Percentiles rank a stretch among this genome's conserved stretches.
Evolutionary conservation across 2,888 invertebrate genomes (phyloP).

Genomic region (Oithona nana): DNA sequence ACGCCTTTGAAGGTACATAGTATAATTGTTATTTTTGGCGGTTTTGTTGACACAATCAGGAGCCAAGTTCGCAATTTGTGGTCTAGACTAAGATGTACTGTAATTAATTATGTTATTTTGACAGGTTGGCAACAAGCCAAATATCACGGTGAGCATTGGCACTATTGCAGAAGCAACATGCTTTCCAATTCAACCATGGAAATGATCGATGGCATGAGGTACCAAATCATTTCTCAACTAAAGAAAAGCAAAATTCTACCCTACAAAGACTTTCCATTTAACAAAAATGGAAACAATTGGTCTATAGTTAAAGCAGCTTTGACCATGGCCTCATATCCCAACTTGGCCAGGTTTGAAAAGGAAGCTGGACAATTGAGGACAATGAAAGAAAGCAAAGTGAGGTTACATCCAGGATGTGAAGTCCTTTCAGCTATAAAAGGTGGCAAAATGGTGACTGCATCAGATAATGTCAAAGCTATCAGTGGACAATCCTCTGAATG

Average conservation of each 20-base stretch:
- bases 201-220: constrained; percentile 63
- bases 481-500: constrained; percentile 39
- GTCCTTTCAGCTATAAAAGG: neutral
- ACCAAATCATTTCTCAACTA: constrained; percentile 61
- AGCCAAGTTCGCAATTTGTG: too few species aligned
- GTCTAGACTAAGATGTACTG: too few species aligned
- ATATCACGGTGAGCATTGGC: constrained; percentile 40
- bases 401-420: neutral
- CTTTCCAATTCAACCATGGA: constrained; percentile 68
- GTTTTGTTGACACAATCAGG: too few species aligned
- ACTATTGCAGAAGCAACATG: constrained; percentile 54
- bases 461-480: too few species aligned
- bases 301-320: constrained; percentile 75
- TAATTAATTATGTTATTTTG: too few species aligned
- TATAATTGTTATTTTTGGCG: too few species aligned
- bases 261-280: constrained; percentile 49
- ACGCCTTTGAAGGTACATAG: too few species aligned
- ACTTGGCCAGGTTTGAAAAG: constrained; percentile 52
- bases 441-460: neutral
- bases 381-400: neutral
- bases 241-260: constrained; percentile 49
- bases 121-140: constrained; percentile 35
- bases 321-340: constrained; percentile 73
- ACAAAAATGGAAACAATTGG: constrained; percentile 66
- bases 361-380: constrained; percentile 37